These are phyloP conservation scores for Tautogolabrus adspersus DNA, from an alignment of 2,113 vertebrate species.

Conservation along the genomic window DNA sequence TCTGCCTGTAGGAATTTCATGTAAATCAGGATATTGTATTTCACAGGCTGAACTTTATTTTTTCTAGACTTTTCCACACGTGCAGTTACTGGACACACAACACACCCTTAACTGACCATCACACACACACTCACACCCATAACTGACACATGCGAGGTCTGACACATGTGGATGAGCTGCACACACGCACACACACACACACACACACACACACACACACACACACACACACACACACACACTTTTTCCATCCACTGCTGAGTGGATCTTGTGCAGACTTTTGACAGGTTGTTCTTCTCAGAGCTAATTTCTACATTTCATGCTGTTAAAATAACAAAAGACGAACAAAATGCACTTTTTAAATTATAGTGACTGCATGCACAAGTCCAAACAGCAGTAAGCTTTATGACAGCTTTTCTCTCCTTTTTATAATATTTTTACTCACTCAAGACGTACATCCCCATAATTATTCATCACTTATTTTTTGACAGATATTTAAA, in stretches of 20 bases:
- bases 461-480: too few relatives aligned
- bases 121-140: slow-evolving; percentile 49
- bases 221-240: neutral
- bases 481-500: neutral
- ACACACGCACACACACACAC: neutral
- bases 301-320: neutral
- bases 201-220: neutral
- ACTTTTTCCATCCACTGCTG: neutral
- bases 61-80: slow-evolving; percentile 18
- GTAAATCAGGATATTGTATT: neutral
- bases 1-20: too few relatives aligned
- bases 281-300: neutral
- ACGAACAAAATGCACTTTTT: neutral
- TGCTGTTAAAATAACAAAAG: neutral
- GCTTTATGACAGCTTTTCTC: neutral
- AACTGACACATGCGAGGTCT: slow-evolving; percentile 48
- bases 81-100: slow-evolving; percentile 53
- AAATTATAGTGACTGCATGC: too few relatives aligned
- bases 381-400: neutral
- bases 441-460: neutral
- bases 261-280: neutral
- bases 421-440: neutral
- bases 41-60: neutral
- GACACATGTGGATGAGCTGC: neutral
- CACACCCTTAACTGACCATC: slow-evolving; percentile 63